Conservation (phyloP, 2,797 vertebrate species). For the Masticophis lateralis region DNA sequence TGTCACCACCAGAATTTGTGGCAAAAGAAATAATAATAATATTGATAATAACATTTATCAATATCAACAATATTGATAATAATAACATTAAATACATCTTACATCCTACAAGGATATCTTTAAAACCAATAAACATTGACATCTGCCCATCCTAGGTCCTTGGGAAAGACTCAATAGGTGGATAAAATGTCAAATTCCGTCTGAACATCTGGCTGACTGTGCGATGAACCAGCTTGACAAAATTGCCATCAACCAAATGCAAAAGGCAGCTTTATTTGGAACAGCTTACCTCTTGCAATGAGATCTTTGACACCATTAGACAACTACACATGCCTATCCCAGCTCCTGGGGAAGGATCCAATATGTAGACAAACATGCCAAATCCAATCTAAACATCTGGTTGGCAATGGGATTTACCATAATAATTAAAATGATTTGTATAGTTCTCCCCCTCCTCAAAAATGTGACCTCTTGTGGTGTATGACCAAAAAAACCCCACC, state of each 20-base stretch:
- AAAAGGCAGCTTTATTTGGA: neutral
- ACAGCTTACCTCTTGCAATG: neutral
- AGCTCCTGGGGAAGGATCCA: neutral
- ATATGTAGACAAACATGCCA: neutral
- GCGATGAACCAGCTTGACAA: neutral
- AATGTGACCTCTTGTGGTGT: neutral
- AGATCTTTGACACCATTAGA: neutral
- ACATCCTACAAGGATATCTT: neutral
- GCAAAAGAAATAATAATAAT: neutral
- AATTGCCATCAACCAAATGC: neutral
- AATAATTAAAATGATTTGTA: neutral
- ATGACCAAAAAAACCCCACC: rapidly evolving
- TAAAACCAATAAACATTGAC: neutral
- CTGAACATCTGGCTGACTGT: neutral
- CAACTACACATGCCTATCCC: neutral
- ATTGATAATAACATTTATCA: neutral
- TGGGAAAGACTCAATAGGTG: neutral
- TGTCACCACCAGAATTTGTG: neutral
- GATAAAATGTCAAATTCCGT: neutral
- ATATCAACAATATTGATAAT: neutral
- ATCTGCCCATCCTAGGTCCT: neutral
- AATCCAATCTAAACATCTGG: neutral
- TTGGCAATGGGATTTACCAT: neutral
- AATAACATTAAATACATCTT: neutral
- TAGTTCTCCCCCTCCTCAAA: neutral